These are phyloP conservation scores for Cheilosia impressa DNA, from an alignment of 2,888 invertebrate species.

Conservation along the genomic window DNA sequence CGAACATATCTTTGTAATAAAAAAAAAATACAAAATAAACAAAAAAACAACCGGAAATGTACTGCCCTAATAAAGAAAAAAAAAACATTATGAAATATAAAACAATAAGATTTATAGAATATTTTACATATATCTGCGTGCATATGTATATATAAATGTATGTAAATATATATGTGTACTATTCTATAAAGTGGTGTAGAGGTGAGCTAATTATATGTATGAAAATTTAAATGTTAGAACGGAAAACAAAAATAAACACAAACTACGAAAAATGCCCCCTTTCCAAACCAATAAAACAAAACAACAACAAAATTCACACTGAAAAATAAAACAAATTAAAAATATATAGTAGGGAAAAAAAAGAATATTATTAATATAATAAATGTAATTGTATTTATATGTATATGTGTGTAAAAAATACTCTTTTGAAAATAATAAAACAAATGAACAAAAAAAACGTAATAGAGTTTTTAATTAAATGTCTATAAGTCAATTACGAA, in stretches of 20 bases:
- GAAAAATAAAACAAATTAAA: constrained; percentile 50
- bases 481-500: too few species aligned
- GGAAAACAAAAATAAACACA: constrained; percentile 37
- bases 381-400: constrained; percentile 75
- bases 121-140: constrained; percentile 30
- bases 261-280: constrained; percentile 56
- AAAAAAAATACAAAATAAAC: constrained; percentile 28
- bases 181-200: constrained; percentile 48
- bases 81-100: constrained; percentile 12
- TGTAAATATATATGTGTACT: constrained; percentile 38
- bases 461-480: background rate
- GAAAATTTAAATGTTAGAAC: constrained; percentile 62
- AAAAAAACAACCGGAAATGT: constrained; percentile 40
- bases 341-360: constrained; percentile 61
- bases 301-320: constrained; percentile 39
- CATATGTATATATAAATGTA: background rate
- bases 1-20: constrained; percentile 68
- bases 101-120: constrained; percentile 43
- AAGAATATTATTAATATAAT: constrained; percentile 67
- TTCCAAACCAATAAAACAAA: constrained; percentile 21
- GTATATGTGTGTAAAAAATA: constrained; percentile 74
- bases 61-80: constrained; percentile 1
- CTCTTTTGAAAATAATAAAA: constrained; percentile 71
- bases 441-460: constrained; percentile 57
- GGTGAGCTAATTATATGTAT: constrained; percentile 58